phyloP scores from a whole-genome alignment of 2,797 vertebrate species.

The Xiphophorus birchmanni region DNA sequence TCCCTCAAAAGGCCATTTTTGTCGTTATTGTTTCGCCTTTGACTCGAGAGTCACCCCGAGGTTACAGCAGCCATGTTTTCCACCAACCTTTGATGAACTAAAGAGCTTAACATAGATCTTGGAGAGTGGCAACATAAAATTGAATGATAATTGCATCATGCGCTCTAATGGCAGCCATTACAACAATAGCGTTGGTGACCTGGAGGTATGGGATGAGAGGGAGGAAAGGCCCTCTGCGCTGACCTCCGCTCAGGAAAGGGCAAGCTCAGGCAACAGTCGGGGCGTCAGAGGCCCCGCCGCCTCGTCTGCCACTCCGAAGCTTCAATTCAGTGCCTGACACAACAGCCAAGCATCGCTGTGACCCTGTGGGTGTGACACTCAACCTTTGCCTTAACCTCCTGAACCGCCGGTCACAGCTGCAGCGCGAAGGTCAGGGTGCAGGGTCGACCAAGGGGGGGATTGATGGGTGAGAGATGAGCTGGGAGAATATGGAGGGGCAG shows the following conservation, averaged over 20 bases:
- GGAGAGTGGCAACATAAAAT: constrained; percentile 52
- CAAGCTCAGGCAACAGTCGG: constrained; percentile 71
- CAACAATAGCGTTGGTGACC: constrained; percentile 71
- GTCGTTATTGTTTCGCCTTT: constrained; percentile 36
- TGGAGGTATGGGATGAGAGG: constrained; percentile 44
- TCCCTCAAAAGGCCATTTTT: constrained; percentile 15
- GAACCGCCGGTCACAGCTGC: constrained; percentile 81
- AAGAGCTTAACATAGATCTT: constrained; percentile 52
- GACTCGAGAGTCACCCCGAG: constrained; percentile 59
- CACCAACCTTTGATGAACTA: constrained; percentile 69
- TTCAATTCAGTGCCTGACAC: constrained; percentile 78
- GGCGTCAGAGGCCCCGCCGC: constrained; percentile 65
- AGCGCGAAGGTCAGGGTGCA: constrained; percentile 60
- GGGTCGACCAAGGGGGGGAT: constrained; percentile 46
- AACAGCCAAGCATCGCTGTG: constrained; percentile 76
- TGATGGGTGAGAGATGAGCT: constrained; percentile 59
- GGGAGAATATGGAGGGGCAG: constrained; percentile 33
- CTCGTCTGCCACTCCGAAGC: constrained; percentile 75
- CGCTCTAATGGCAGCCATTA: constrained; percentile 72
- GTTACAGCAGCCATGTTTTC: constrained; percentile 60
- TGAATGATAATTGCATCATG: constrained; percentile 76
- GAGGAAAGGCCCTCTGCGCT: constrained; percentile 40
- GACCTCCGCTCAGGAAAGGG: constrained; percentile 75
- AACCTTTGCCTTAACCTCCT: constrained; percentile 85
- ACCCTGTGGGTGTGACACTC: constrained; percentile 83